A percentile compares a stretch with the other conserved stretches of the same genome.
Conservation (phyloP, 2,888 invertebrate genomes). For the Pelosia muscerda region DNA sequence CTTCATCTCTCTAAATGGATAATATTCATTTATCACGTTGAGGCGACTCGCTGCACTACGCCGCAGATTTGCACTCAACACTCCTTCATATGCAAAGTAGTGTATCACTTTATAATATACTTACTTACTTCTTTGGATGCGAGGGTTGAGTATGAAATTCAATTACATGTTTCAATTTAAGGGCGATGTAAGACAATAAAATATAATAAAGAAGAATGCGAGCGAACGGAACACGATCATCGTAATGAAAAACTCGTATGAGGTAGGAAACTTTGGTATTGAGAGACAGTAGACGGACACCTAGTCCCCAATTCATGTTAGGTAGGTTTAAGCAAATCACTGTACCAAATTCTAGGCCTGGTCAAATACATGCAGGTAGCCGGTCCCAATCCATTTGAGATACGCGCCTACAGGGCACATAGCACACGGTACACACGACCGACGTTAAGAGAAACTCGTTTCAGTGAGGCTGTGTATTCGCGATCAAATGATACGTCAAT, state of each 20-base stretch:
- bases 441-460: neutral
- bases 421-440: neutral
- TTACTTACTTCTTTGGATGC: neutral
- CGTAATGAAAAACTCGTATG: constrained; percentile 56
- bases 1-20: constrained; percentile 18
- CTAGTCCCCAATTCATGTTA: too few species aligned
- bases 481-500: neutral
- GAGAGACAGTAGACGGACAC: too few species aligned
- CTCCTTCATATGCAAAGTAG: neutral
- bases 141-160: constrained; percentile 5
- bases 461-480: neutral
- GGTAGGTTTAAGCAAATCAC: too few species aligned
- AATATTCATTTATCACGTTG: constrained; percentile 14
- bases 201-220: constrained; percentile 5
- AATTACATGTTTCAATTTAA: constrained; percentile 11
- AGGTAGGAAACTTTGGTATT: constrained; percentile 30
- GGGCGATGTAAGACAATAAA: constrained; percentile 12
- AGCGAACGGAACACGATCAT: constrained; percentile 49
- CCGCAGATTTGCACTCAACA: neutral
- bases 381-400: too few species aligned
- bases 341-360: too few species aligned
- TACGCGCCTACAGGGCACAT: constrained; percentile 11
- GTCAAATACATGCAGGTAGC: too few species aligned
- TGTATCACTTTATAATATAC: constrained; percentile 2
- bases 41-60: neutral